Base-by-base conservation (phyloP, 2,888 invertebrate genomes). In the Caenorhabditis imperialis region DNA sequence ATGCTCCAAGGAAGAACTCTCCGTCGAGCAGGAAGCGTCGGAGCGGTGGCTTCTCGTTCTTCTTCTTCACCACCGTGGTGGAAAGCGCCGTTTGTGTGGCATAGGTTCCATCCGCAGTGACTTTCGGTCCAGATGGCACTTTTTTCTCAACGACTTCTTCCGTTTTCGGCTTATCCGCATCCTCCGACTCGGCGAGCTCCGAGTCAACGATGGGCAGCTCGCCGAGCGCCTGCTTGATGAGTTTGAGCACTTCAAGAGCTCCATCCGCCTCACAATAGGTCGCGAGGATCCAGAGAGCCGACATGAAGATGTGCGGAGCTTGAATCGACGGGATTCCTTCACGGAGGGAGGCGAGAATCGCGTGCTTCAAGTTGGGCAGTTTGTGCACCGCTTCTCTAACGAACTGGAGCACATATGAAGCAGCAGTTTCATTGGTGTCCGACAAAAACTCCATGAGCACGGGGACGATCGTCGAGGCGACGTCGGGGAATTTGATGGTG, bases 31-130 rank as follows among this genome's bases (percentile, higher is more conserved):
- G 91, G 88, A 95, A 96, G 81, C 93, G 63, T 53, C 82, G 38
- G 57, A 81, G 73, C 38, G 81, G 79, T 35, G 81, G 82, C 30
- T 73, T 75, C 38, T 75, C 69, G 22, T 60, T 20, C 38, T 69
- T 58, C 22, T 45, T 57, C n/a, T 61, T 71, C n/a, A 50, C 62
- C 10, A 75, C 69, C 22, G 70, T 65, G 0, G 84, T 78, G 2
- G 86, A 84, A 88, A 98, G 96, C 42, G 96, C 97, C 79, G 96
- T 96, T 90, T 99, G 98, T 3, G 96, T 93, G 25, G 98, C 99
- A 89, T 99, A 99, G 0, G 98, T 97, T 20, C 99, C 99, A 91
- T 99, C 99, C 35, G 98, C 97, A 47, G 99, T 99, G 42, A 99
- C 96, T 40, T 51, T 50, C 22, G 70, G 61, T 37, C 50, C 45